These are phyloP conservation scores for Psettodes erumei DNA, from an alignment of 2,113 vertebrate species.

Conservation along the genomic window DNA sequence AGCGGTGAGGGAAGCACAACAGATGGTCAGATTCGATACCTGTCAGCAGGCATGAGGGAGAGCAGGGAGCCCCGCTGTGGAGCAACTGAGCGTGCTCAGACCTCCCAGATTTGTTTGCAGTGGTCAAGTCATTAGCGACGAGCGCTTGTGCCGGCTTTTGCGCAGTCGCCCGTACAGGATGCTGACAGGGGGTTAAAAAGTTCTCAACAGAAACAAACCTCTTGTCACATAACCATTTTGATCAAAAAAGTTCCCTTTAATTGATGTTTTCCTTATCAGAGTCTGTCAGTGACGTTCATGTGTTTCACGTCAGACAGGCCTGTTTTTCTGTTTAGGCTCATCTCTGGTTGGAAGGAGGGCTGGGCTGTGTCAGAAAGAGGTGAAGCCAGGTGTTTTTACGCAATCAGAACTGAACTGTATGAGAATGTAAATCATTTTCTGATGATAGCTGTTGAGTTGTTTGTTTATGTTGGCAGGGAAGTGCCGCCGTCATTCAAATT, in stretches of 20 bases:
- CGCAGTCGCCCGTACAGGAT: slow-evolving; percentile 14
- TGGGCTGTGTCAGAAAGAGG: neutral
- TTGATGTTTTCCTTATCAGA: neutral
- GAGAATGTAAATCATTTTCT: neutral
- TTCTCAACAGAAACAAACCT: slow-evolving; percentile 2
- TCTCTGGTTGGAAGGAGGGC: neutral
- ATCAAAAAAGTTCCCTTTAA: neutral
- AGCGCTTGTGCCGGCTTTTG: slow-evolving; percentile 48
- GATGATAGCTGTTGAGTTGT: slow-evolving; percentile 7
- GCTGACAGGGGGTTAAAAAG: slow-evolving; percentile 44
- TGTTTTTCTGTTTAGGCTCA: neutral
- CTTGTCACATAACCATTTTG: neutral
- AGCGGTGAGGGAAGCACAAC: slow-evolving; percentile 44
- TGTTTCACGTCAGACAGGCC: neutral
- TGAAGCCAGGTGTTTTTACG: neutral
- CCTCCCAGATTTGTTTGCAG: slow-evolving; percentile 65
- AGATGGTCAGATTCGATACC: slow-evolving; percentile 68
- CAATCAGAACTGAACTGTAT: neutral
- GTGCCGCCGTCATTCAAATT: slow-evolving; percentile 6
- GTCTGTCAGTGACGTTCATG: neutral
- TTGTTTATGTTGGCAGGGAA: slow-evolving; percentile 19
- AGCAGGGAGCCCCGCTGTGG: slow-evolving; percentile 25
- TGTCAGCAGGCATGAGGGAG: slow-evolving; percentile 70
- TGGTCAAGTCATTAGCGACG: slow-evolving; percentile 57
- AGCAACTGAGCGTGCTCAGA: slow-evolving; percentile 35